Percentiles rank a stretch among this genome's conserved stretches.
phyloP scores from a whole-genome alignment of 2,113 vertebrate species.

The Percopsis transmontana region DNA sequence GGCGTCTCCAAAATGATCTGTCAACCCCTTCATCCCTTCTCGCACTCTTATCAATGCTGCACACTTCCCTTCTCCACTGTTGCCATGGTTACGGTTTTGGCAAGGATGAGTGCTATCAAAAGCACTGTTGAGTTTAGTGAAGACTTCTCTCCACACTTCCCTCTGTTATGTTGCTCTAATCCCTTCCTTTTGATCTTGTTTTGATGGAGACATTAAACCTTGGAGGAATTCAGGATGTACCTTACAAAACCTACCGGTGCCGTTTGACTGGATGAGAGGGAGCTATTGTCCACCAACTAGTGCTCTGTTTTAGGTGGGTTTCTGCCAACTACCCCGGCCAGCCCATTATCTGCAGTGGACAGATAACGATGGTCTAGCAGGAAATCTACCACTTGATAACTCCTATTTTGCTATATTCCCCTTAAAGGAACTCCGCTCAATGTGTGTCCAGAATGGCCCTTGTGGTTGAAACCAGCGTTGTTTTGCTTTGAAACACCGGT shows the following conservation, averaged over 20 bases:
- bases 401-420: constrained; percentile 37
- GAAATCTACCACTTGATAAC: constrained; percentile 30
- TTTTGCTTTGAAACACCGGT: too few species aligned
- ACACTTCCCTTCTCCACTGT: constrained; percentile 63
- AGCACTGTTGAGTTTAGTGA: constrained; percentile 64
- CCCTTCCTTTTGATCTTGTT: constrained; percentile 67
- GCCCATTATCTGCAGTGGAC: constrained; percentile 67
- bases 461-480: too few species aligned
- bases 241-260: constrained; percentile 33
- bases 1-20: constrained; percentile 73
- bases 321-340: constrained; percentile 51
- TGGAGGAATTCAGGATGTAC: constrained; percentile 58
- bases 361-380: constrained; percentile 31
- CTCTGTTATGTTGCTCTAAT: constrained; percentile 71
- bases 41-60: constrained; percentile 72
- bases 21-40: constrained; percentile 75
- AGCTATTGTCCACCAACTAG: constrained; percentile 32
- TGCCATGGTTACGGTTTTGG: constrained; percentile 74
- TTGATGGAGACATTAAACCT: constrained; percentile 71
- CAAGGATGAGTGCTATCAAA: constrained; percentile 66
- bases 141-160: constrained; percentile 67
- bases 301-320: constrained; percentile 40
- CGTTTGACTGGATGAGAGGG: constrained; percentile 49
- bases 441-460: too few species aligned
- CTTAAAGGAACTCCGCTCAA: constrained; percentile 34